phyloP scores from a whole-genome alignment of 1,140 invertebrate genomes.

The Bradysia coprophila region DNA sequence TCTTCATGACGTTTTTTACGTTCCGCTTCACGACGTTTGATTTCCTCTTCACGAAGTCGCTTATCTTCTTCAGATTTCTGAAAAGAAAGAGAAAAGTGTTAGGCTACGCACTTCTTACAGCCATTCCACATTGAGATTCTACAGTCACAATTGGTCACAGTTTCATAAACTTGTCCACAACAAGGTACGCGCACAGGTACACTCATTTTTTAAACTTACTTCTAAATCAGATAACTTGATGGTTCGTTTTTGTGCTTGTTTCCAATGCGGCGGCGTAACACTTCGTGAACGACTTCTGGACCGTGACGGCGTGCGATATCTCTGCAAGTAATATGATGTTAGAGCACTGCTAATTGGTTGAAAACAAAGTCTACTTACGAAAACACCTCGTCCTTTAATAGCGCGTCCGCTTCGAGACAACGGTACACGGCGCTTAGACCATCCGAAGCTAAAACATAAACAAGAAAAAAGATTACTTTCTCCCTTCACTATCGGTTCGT shows the following conservation, averaged over 20 bases:
- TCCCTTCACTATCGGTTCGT: too few species aligned
- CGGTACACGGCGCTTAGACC: constrained; percentile 25
- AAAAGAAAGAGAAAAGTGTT: too few species aligned
- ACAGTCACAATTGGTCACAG: too few species aligned
- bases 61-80: constrained; percentile 42
- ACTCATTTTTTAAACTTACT: too few species aligned
- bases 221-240: constrained; percentile 67
- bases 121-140: too few species aligned
- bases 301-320: constrained; percentile 68
- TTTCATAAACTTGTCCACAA: too few species aligned
- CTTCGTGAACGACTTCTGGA: constrained; percentile 62
- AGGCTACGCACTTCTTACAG: too few species aligned
- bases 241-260: constrained; percentile 62
- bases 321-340: too few species aligned
- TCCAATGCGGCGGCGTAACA: constrained; percentile 77
- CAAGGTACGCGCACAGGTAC: too few species aligned
- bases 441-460: constrained; percentile 11
- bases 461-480: too few species aligned
- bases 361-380: constrained; percentile 55
- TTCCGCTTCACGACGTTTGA: constrained; percentile 34
- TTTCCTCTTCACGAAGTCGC: constrained; percentile 37
- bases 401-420: constrained; percentile 57
- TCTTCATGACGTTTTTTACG: constrained; percentile 36
- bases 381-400: constrained; percentile 74
- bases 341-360: too few species aligned